Conservation (phyloP, 2,888 invertebrate genomes). For the Epinotia bilunana region DNA sequence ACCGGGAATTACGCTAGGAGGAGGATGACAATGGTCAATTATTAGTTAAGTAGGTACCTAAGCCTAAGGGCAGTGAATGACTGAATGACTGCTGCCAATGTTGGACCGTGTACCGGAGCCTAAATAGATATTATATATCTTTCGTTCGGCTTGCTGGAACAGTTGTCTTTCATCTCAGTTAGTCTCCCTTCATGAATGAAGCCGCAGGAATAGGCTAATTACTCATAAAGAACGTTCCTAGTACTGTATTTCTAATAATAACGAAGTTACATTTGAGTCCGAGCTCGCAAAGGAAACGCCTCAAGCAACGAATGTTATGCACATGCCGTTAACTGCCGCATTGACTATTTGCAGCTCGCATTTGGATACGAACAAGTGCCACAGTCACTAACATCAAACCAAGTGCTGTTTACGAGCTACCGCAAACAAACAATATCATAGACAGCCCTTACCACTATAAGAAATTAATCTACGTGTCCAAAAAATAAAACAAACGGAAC, state of each 20-base stretch:
- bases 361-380: constrained; percentile 54
- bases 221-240: constrained; percentile 17
- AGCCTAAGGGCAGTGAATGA: no score
- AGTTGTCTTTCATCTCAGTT: constrained; percentile 53
- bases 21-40: no score
- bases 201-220: constrained; percentile 4
- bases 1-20: no score
- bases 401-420: constrained; percentile 34
- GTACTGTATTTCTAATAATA: constrained; percentile 44
- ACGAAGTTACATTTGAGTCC: constrained; percentile 58
- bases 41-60: no score
- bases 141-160: constrained; percentile 27
- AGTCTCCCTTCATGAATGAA: not conserved
- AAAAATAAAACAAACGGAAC: constrained; percentile 77
- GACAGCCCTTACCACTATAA: constrained; percentile 58
- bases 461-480: constrained; percentile 76
- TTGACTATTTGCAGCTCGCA: constrained; percentile 53
- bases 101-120: no score
- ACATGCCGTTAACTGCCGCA: constrained; percentile 59
- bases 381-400: constrained; percentile 36
- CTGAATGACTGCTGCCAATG: no score
- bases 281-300: constrained; percentile 67
- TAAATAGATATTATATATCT: not conserved
- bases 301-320: constrained; percentile 63
- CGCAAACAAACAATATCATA: constrained; percentile 43